Evolutionary conservation across 1,140 invertebrate species (phyloP).

Genomic region (Dysdera silvatica): DNA sequence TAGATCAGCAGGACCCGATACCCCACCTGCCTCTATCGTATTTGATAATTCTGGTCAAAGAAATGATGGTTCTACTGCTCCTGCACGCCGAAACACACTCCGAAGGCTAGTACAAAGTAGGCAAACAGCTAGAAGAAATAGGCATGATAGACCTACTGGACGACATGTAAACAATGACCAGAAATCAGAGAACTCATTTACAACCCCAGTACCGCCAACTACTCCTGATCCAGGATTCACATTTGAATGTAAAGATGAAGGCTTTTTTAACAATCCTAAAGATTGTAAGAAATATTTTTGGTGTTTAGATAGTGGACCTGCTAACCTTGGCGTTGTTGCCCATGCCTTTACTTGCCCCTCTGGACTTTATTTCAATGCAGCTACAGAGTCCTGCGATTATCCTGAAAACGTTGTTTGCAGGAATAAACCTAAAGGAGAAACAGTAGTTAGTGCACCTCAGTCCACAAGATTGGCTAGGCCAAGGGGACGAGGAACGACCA

Average conservation of each 20-base stretch:
- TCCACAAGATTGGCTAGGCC: background rate
- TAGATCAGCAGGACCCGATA: constrained; percentile 9
- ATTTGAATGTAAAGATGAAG: constrained; percentile 87
- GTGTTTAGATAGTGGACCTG: constrained; percentile 81
- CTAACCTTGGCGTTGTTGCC: constrained; percentile 78
- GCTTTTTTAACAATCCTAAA: constrained; percentile 80
- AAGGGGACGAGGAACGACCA: constrained; percentile 21
- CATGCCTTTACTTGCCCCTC: constrained; percentile 90
- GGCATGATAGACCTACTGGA: constrained; percentile 2
- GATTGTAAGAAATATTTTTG: constrained; percentile 93
- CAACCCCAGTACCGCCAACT: constrained; percentile 67
- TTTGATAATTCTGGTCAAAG: constrained; percentile 5
- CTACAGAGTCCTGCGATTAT: constrained; percentile 84
- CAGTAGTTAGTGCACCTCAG: constrained; percentile 5
- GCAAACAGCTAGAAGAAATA: constrained; percentile 11
- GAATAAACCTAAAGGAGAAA: background rate
- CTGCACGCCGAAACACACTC: constrained; percentile 19
- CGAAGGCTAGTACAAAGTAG: constrained; percentile 16
- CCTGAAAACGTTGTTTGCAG: constrained; percentile 72
- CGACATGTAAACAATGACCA: constrained; percentile 11
- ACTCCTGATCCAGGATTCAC: constrained; percentile 71
- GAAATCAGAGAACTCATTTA: background rate
- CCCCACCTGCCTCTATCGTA: background rate
- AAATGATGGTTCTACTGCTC: no score
- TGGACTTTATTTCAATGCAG: constrained; percentile 83